Base-by-base conservation (phyloP, 2,113 vertebrate species). In the Poeciliopsis retropinna region DNA sequence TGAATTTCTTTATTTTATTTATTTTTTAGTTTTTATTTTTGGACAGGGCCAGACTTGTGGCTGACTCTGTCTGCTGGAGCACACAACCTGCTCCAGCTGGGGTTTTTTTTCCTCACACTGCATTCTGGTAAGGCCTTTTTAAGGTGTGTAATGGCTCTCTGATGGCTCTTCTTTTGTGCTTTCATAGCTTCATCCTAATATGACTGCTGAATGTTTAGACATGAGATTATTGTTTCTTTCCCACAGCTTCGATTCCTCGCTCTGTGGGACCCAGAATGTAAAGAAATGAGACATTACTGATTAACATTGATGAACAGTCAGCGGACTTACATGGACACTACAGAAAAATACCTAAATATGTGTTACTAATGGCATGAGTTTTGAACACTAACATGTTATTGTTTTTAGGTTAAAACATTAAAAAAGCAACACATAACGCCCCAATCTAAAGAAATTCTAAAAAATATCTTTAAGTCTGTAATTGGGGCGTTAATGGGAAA, bases 281-380 rank as follows among this genome's bases (percentile, higher is more conserved):
- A 62, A 60, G 1, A 2, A 70, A 47, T 19, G 1, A 5, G 37
- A 44, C 41, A 27, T 60, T 29, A 60, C 29, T 22, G 15, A 22
- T 30, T 7, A 57, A 34, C 12, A 64, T 19, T 76, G 54, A 39
- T 76, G 54, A 39, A 32, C 3, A 29, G 3, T 17, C 28, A 15
- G 5, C 14, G 62, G 34, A 25, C 4, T 41, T 37, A 17, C 10
- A 51, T 47, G 1, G 2, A 70, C 70, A 70, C 29, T 28, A 25
- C 22, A 68, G 60, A 61, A 72, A 72, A 65, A 72, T 6, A 12
- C 17, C 10, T 54, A 63, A 70, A 73, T 4, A 10, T 41, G 12
- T 9, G 66, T 1, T 64, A 13, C 5, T 28, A 19, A 27, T 37
- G n/a, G 22, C 31, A 15, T 10, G 30, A 8, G 4, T 15, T 3